Evolutionary conservation across 1,140 invertebrate species (phyloP).

Genomic region (Piezodorus guildinii): DNA sequence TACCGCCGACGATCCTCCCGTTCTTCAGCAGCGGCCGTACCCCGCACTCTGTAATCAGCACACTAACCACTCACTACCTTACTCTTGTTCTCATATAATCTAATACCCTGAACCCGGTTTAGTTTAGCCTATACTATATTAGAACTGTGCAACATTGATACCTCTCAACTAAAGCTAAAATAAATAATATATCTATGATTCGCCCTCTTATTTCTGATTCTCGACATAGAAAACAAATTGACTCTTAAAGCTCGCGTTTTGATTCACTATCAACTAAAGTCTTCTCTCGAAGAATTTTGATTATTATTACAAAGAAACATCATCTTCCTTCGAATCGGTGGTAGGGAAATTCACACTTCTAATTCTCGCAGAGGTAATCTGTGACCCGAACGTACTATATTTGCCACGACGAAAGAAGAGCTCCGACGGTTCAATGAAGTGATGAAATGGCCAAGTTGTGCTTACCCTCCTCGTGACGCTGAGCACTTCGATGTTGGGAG

Average conservation of each 20-base stretch:
- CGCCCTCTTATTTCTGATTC: neutral
- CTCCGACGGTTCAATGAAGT: neutral
- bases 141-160: too few relatives aligned
- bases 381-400: neutral
- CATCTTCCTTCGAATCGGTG: neutral
- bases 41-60: constrained; percentile 60
- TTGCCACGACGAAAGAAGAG: constrained; percentile 9
- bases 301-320: neutral
- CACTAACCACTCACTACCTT: too few relatives aligned
- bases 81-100: too few relatives aligned
- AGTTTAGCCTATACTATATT: too few relatives aligned
- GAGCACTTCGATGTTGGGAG: neutral
- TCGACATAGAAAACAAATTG: neutral
- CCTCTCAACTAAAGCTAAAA: too few relatives aligned
- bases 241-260: neutral
- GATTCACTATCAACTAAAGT: neutral
- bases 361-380: neutral
- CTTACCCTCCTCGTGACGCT: neutral
- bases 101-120: too few relatives aligned
- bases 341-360: neutral
- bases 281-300: neutral
- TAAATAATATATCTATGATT: neutral
- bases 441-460: neutral
- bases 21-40: constrained; percentile 65
- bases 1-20: constrained; percentile 81